Evolutionary conservation across 1,140 invertebrate genomes (phyloP).

Genomic region (Procambarus clarkii): DNA sequence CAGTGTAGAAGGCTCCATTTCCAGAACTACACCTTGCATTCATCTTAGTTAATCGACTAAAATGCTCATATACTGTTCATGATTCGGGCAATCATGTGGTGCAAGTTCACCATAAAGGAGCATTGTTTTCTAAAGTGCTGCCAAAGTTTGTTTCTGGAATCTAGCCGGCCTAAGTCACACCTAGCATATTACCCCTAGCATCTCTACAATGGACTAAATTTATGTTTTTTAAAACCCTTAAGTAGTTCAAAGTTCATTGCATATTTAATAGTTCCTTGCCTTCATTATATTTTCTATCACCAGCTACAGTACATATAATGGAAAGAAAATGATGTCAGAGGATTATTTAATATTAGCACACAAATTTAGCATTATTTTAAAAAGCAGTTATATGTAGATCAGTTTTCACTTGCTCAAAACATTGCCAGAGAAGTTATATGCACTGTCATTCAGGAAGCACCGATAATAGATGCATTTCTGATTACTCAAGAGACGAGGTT

Average conservation of each 20-base stretch:
- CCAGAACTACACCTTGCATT: constrained; percentile 13
- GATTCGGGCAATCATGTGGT: constrained; percentile 42
- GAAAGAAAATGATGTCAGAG: background rate
- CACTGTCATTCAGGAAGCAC: background rate
- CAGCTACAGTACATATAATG: background rate
- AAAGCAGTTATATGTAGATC: background rate
- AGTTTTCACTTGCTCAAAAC: constrained; percentile 38
- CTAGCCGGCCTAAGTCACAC: background rate
- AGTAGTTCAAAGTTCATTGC: background rate
- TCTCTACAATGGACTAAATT: background rate
- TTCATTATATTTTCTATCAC: constrained; percentile 11
- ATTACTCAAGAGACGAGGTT: background rate
- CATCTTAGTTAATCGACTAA: constrained; percentile 14
- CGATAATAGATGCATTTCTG: background rate
- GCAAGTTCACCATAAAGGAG: constrained; percentile 25
- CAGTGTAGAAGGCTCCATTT: constrained; percentile 9
- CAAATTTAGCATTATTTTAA: background rate
- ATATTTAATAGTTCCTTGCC: background rate
- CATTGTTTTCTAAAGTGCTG: background rate
- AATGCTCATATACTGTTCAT: constrained; percentile 20
- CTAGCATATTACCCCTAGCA: background rate
- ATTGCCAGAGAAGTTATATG: constrained; percentile 25
- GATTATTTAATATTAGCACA: background rate
- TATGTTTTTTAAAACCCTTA: background rate
- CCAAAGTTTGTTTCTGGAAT: constrained; percentile 13